phyloP scores from a whole-genome alignment of 2,113 vertebrate genomes.

The mouse (Mus musculus) region GRCm39 chr10:13348501-13349000 shows the following conservation, averaged over 20 bases:
- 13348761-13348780: not conserved
- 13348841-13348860: not conserved
- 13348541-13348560: not conserved
- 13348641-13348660: not conserved
- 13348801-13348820: not conserved
- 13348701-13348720: not conserved
- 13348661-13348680: not conserved
- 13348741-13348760: no score
- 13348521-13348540: not conserved
- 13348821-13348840: not conserved
- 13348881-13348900: not conserved
- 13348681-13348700: not conserved
- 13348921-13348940: not conserved
- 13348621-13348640: not conserved
- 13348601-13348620: not conserved
- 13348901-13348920: not conserved
- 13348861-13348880: not conserved
- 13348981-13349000: not conserved
- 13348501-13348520: not conserved
- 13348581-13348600: not conserved
- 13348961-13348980: conserved; percentile 31
- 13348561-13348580: not conserved
- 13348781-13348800: not conserved
- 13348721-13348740: not conserved
- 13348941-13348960: not conserved